phyloP scores from a whole-genome alignment of 2,888 invertebrate genomes.

The Calephelis perditalis region DNA sequence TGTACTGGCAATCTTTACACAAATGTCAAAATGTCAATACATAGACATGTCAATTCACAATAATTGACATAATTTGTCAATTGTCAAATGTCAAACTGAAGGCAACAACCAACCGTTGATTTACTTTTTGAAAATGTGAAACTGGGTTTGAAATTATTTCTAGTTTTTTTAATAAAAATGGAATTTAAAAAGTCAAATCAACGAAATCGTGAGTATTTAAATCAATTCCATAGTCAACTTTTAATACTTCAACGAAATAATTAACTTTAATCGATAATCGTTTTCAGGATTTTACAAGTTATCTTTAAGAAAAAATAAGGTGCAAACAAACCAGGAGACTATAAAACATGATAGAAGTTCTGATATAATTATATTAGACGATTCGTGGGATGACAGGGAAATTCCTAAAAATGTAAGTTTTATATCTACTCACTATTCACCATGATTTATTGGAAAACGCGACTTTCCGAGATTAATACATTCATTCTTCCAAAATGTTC shows the following conservation, averaged over 20 bases:
- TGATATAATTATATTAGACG: slow-evolving; percentile 58
- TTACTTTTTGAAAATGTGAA: slow-evolving; percentile 3
- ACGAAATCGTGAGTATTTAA: slow-evolving; percentile 45
- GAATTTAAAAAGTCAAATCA: slow-evolving; percentile 40
- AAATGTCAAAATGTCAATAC: no score
- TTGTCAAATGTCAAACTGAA: neutral
- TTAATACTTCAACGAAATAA: neutral
- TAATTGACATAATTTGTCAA: no score
- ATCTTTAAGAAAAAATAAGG: slow-evolving; percentile 57
- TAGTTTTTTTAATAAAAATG: slow-evolving; percentile 35
- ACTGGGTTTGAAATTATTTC: neutral
- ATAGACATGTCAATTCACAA: no score
- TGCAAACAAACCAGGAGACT: slow-evolving; percentile 37
- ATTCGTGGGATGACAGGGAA: slow-evolving; percentile 54
- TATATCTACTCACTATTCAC: neutral
- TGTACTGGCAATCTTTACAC: no score
- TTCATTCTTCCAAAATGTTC: no score
- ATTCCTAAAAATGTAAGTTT: slow-evolving; percentile 49
- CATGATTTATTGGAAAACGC: no score
- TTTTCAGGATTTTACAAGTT: slow-evolving; percentile 56
- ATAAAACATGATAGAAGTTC: slow-evolving; percentile 46
- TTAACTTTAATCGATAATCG: neutral
- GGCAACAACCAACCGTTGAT: neutral
- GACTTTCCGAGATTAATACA: no score
- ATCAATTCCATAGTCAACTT: neutral